Evolutionary conservation across 2,888 invertebrate species (phyloP).

Genomic region (Strigamia crassipes): DNA sequence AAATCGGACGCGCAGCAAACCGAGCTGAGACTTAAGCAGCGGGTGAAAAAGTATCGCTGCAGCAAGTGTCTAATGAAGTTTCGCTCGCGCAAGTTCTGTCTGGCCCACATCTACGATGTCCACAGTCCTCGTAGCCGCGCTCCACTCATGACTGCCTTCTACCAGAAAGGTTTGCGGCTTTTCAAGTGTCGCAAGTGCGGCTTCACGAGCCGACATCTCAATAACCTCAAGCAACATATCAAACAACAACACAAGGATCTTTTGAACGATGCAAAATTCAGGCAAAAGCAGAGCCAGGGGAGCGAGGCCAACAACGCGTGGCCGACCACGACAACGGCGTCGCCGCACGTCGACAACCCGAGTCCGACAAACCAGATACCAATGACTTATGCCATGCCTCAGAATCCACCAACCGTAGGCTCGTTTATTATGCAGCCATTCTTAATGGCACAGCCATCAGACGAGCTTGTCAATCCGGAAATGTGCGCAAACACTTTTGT

Average conservation of each 20-base stretch:
- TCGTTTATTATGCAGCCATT: slow-evolving; percentile 90
- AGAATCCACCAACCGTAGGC: slow-evolving; percentile 55
- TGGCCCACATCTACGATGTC: slow-evolving; percentile 56
- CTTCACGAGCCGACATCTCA: slow-evolving; percentile 55
- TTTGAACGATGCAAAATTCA: slow-evolving; percentile 14
- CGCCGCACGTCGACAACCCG: not conserved
- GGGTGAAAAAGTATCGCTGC: slow-evolving; percentile 54
- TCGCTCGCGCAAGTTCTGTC: slow-evolving; percentile 56
- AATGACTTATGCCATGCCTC: slow-evolving; percentile 58
- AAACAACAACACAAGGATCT: slow-evolving; percentile 60
- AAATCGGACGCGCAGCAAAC: slow-evolving; percentile 44
- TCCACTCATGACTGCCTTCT: slow-evolving; percentile 45
- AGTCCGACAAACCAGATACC: slow-evolving; percentile 54
- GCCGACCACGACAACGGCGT: not conserved
- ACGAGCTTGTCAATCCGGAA: slow-evolving; percentile 32
- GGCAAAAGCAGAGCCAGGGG: not conserved
- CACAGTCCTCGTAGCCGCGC: slow-evolving; percentile 52
- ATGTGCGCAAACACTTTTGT: slow-evolving; percentile 68
- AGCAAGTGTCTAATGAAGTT: slow-evolving; percentile 56
- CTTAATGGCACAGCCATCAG: slow-evolving; percentile 70
- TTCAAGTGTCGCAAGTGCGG: slow-evolving; percentile 58
- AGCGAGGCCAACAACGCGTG: slow-evolving; percentile 15
- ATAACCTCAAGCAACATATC: slow-evolving; percentile 60
- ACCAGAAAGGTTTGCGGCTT: slow-evolving; percentile 50
- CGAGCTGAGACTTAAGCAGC: slow-evolving; percentile 34